Evolutionary conservation across 2,888 invertebrate genomes (phyloP), one percentile per base, ranked within the genome.

Genomic region (Willowsia nigromaculata): DNA sequence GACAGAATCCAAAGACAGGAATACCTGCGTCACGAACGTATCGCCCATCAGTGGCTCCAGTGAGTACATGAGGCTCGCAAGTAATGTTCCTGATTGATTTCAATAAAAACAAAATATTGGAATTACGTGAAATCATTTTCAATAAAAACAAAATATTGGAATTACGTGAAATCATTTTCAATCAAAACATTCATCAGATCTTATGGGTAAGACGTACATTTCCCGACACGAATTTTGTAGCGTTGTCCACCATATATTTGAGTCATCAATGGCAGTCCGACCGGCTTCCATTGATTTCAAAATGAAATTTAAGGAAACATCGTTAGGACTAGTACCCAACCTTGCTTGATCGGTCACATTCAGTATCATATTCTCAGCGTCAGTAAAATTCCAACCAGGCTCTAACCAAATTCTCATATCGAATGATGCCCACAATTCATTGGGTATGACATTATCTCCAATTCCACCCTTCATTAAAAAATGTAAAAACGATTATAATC

Each of bases 401-500:
- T 95, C 95, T 0, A 96, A 95, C 0, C 96, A 95, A 30, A 97
- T 93, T 76, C 98, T 95, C 85, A 96, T 94, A 93, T 97, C 97
- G 93, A 97, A 96, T 90, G 96, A 95, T 0, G 96, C 96, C 1
- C 95, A 95, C 91, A 98, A 94, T 93, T 96, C 96, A 59, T 97
- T 96, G 0, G 99, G 99, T 37, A 99, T 95, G 0, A 99, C 98
- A 94, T 99, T 99, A 5, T 96, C 95, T 94, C 98, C 98, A 0
- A 98, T 96, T 9, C 98, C 98, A 89, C 98, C 98, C 94, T 95
- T n/a, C n/a, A n/a, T n/a, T n/a, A n/a, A n/a, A n/a, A n/a, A n/a
- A n/a, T n/a, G n/a, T n/a, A n/a, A n/a, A n/a, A n/a, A n/a, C n/a
- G n/a, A n/a, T n/a, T n/a, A n/a, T n/a, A n/a, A n/a, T n/a, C n/a